Base-by-base conservation (phyloP, 2,113 vertebrate genomes). In the Lepidothrix coronata region DNA sequence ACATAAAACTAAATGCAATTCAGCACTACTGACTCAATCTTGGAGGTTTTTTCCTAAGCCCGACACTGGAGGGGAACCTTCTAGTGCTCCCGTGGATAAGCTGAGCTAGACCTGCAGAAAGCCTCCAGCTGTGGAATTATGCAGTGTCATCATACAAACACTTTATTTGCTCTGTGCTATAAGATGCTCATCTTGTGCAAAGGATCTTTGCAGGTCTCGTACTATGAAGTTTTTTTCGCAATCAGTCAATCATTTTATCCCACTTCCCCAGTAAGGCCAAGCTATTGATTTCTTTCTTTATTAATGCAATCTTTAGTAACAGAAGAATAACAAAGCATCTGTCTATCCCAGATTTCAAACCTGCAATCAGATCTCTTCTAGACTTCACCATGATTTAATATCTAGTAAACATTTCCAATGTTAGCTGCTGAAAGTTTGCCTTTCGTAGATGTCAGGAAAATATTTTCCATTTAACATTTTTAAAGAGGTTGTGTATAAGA, bases 161-260 rank as follows among this genome's bases (percentile, higher is more conserved):
- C 49, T 85, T 54, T 8, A n/a, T 48, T 82, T 62, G 18, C 33
- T 79, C 48, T 62, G 52, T 62, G 37, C 58, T 61, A 2, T 2
- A 63, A 55, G 30, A 83, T 6, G 27, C 48, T 81, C 48, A 48
- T 21, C 44, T 74, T 5, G 25, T 52, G 58, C 46, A 73, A 59
- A 73, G 54, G 24, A 41, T 77, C 43, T 70, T 30, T n/a, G 31
- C 63, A 93, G 49, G 43, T 84, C 77, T 90, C 48, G 1, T 13
- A 4, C 71, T 52, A 51, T 18, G 59, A 94, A 88, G 70, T 52
- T 65, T 96, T 96, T 92, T 90, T 88, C 87, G 91, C 96, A 88
- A 91, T 93, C 95, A 82, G 95, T 96, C 96, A 84, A 72, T 95
- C 95, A 79, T 96, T 97, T 97, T 95, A 95, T 92, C 91, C 93